Base-by-base conservation (phyloP, 2,113 vertebrate species). In the Amia ocellicauda region DNA sequence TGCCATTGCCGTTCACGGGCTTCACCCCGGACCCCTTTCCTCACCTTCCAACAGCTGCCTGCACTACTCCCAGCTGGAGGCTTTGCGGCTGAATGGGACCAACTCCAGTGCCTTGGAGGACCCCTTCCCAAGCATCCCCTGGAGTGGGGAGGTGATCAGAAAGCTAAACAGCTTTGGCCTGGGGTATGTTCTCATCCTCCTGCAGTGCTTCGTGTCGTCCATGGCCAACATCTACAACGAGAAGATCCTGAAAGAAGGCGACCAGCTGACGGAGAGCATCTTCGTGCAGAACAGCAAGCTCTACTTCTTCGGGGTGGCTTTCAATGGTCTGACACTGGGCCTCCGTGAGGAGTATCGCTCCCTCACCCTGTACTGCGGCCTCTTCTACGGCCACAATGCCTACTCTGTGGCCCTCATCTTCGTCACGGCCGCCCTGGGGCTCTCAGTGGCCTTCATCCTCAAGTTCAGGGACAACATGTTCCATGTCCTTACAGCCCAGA, bases 401-500 rank as follows among this genome's bases (percentile, higher is more conserved):
- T 98, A 91, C 83, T 99, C 97, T 0, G 73, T 95, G 52, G 82
- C 79, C 7, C 90, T 99, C 54, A 93, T 96, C 79, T 91, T 95
- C 75, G 87, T 95, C 72, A 99, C 94, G 75, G 95, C 97, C 4
- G 91, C 92, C 36, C 84, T 98, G 54, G 97, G 97, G 63, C 83
- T 99, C 41, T 95, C 91, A 0, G 95, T 99, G 74, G 95, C 95
- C 74, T 98, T 98, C 83, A 99, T 98, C 77, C 78, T 99, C 69
- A 99, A 99, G 72, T 99, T 98, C 80, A 80, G 93, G 73, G 96
- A 99, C 87, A 99, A 99, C 79, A 99, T 99, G 96, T 99, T 99
- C 80, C 97, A 99, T 7, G 94, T 99, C 63, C 88, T 98, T 79
- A 96, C 92, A 22, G 92, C 90, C 27, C 96, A 99, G 77, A 83